phyloP scores from a whole-genome alignment of 2,888 invertebrate species.

The Helobdella robusta region DNA sequence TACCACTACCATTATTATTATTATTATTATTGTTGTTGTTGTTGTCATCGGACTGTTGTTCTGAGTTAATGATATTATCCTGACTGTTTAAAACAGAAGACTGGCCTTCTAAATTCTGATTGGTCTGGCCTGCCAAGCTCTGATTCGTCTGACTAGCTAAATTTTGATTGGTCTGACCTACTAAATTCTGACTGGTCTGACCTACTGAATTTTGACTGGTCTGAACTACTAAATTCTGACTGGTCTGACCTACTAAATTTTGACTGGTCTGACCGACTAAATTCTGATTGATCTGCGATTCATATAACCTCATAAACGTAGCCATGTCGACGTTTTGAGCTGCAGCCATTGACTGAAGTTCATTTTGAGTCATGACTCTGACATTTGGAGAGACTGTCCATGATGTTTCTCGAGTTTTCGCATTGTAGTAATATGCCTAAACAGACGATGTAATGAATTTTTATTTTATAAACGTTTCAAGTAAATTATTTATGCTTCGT shows the following conservation, averaged over 20 bases:
- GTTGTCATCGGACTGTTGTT: neutral
- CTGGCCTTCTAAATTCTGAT: no score
- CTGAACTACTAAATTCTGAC: no score
- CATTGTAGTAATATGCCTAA: conserved; percentile 77
- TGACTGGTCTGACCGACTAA: neutral
- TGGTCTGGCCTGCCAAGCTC: no score
- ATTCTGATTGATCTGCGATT: no score
- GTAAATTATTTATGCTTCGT: neutral
- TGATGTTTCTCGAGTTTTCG: conserved; percentile 83
- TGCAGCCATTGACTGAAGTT: conserved; percentile 49
- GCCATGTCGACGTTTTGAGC: conserved; percentile 20
- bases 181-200: no score
- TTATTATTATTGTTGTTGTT: neutral
- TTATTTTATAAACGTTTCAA: neutral
- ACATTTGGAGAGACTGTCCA: conserved; percentile 83
- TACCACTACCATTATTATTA: neutral
- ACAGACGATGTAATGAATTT: neutral
- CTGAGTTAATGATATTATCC: no score
- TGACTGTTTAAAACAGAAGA: no score
- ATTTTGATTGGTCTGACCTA: no score
- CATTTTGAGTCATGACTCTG: conserved; percentile 53
- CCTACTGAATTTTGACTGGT: no score
- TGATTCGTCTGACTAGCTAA: no score
- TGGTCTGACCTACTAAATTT: no score
- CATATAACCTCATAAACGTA: no score